Evolutionary conservation across 1,140 invertebrate genomes (phyloP).

Genomic region (Drosophila micromelanica): DNA sequence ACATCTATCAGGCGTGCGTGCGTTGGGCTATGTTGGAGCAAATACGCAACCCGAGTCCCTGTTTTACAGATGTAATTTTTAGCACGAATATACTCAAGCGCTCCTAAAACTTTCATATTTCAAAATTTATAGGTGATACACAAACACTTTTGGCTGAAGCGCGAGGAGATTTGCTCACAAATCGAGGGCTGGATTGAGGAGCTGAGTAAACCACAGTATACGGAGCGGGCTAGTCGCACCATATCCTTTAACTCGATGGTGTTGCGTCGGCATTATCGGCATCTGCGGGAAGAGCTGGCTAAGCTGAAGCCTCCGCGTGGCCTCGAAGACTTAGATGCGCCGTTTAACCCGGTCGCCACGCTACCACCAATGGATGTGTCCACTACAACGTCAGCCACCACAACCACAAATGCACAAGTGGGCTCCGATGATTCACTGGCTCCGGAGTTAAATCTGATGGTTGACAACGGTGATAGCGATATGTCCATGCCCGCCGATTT

Average conservation of each 20-base stretch:
- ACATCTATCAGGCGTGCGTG: conserved; percentile 97
- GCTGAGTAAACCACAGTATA: conserved; percentile 91
- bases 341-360: conserved; percentile 85
- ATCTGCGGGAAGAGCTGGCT: conserved; percentile 91
- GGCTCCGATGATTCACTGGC: conserved; percentile 59
- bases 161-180: conserved; percentile 94
- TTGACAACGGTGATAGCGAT: conserved; percentile 45
- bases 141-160: conserved; percentile 97
- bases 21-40: conserved; percentile 98
- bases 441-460: conserved; percentile 52
- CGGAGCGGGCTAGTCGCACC: conserved; percentile 88
- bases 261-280: conserved; percentile 91
- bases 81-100: not conserved
- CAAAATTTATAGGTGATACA: conserved; percentile 90
- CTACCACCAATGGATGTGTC: conserved; percentile 73
- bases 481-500: conserved; percentile 37
- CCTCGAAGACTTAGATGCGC: conserved; percentile 89
- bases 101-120: not conserved
- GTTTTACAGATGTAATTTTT: conserved; percentile 93
- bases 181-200: conserved; percentile 96
- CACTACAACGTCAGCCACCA: conserved; percentile 38
- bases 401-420: conserved; percentile 55
- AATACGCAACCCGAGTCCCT: conserved; percentile 94
- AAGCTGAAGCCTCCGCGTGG: conserved; percentile 91
- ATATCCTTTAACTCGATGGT: conserved; percentile 91